A percentile compares a stretch with the other conserved stretches of the same genome.
Evolutionary conservation across 2,113 vertebrate genomes (phyloP).

Genomic region (Gallinago jamesoni): DNA sequence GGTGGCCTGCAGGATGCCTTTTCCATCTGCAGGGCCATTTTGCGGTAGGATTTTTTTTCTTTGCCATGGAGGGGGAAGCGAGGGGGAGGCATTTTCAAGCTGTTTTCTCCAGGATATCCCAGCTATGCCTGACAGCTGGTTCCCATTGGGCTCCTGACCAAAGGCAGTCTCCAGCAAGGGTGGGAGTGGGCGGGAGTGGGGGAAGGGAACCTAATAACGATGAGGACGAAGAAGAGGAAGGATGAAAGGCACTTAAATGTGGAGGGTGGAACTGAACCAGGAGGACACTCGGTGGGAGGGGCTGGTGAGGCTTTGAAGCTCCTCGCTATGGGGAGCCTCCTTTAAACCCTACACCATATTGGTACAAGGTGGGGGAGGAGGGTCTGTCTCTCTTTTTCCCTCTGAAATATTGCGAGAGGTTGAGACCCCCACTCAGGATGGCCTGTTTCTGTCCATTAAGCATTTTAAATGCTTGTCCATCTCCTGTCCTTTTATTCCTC

Average conservation of each 20-base stretch:
- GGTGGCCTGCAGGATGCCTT: conserved; percentile 38
- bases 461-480: background rate
- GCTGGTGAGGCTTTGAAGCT: conserved; percentile 62
- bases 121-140: conserved; percentile 67
- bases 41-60: background rate
- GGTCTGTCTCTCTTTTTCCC: background rate
- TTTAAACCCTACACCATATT: conserved; percentile 66
- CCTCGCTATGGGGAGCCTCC: conserved; percentile 51
- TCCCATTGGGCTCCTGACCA: conserved; percentile 70
- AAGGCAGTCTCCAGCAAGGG: conserved; percentile 59
- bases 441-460: conserved; percentile 6
- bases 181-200: conserved; percentile 39
- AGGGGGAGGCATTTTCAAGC: conserved; percentile 52
- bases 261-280: conserved; percentile 60
- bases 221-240: conserved; percentile 63
- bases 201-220: conserved; percentile 54
- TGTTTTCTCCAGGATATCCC: conserved; percentile 59
- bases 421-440: background rate
- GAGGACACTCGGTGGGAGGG: conserved; percentile 60
- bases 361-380: conserved; percentile 49
- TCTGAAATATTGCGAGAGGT: background rate
- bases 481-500: background rate
- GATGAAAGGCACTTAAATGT: conserved; percentile 64
- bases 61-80: background rate
- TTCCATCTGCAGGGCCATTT: conserved; percentile 43